phyloP scores from a whole-genome alignment of 2,888 invertebrate species.

The Meteorus cinctellus region DNA sequence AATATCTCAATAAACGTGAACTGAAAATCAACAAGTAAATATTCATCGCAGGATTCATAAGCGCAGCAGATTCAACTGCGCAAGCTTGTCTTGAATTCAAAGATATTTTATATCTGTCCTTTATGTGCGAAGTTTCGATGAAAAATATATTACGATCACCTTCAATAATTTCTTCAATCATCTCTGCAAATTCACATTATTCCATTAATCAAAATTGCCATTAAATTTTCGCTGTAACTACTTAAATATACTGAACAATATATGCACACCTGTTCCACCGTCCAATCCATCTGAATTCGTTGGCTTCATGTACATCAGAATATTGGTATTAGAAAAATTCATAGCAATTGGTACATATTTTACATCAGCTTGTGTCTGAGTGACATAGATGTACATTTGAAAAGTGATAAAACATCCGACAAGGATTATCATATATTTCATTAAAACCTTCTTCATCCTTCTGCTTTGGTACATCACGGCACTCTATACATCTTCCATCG shows the following conservation, averaged over 20 bases:
- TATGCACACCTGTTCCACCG: not conserved
- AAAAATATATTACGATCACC: constrained; percentile 16
- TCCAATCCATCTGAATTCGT: not conserved
- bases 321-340: not conserved
- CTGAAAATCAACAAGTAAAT: constrained; percentile 75
- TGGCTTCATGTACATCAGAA: not conserved
- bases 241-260: no score
- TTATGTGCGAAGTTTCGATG: constrained; percentile 15
- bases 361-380: no score
- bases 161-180: not conserved
- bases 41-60: constrained; percentile 74
- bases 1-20: constrained; percentile 59
- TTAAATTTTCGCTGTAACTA: no score
- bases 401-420: no score
- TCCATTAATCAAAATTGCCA: not conserved
- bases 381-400: no score
- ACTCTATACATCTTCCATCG: no score
- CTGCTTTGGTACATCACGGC: no score
- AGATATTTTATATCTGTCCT: constrained; percentile 56
- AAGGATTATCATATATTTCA: no score
- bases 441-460: no score
- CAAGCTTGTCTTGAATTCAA: constrained; percentile 77
- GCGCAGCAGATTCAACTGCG: constrained; percentile 78
- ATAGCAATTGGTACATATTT: not conserved
- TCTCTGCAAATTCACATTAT: not conserved